phyloP scores from a whole-genome alignment of 2,113 vertebrate genomes.

The Anser cygnoides region DNA sequence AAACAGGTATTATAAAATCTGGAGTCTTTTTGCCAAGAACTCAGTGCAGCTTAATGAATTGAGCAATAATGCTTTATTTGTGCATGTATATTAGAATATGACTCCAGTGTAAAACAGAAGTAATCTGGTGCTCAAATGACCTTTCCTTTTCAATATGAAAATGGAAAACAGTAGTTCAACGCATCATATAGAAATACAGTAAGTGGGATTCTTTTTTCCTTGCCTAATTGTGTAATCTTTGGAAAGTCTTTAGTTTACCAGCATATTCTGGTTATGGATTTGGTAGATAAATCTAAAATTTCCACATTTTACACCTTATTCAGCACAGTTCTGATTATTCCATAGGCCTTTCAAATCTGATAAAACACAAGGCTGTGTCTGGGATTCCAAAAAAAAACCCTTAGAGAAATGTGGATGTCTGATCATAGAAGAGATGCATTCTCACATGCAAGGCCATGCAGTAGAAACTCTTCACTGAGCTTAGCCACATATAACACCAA shows the following conservation, averaged over 20 bases:
- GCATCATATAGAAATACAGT: not conserved
- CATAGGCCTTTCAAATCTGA: not conserved
- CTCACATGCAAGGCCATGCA: not conserved
- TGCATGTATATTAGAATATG: not conserved
- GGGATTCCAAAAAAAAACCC: not conserved
- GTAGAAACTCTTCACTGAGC: not conserved
- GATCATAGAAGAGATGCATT: not conserved
- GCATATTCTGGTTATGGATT: not conserved
- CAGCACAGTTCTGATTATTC: not conserved
- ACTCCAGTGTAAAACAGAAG: not conserved
- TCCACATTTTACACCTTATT: not conserved
- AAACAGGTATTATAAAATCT: not conserved
- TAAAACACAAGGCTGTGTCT: not conserved
- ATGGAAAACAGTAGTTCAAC: not conserved
- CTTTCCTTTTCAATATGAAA: not conserved
- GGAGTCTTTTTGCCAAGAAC: not conserved
- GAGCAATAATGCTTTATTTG: not conserved
- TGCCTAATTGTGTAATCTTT: not conserved
- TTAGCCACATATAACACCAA: not conserved
- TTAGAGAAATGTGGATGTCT: not conserved
- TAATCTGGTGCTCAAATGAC: not conserved
- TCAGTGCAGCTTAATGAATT: not conserved
- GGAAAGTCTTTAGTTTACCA: not conserved
- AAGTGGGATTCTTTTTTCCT: not conserved
- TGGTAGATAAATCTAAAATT: not conserved